A percentile compares a stretch with the other conserved stretches of the same genome.
These are phyloP conservation scores for Sicus ferrugineus DNA, from an alignment of 2,888 invertebrate species.

Conservation along the genomic window DNA sequence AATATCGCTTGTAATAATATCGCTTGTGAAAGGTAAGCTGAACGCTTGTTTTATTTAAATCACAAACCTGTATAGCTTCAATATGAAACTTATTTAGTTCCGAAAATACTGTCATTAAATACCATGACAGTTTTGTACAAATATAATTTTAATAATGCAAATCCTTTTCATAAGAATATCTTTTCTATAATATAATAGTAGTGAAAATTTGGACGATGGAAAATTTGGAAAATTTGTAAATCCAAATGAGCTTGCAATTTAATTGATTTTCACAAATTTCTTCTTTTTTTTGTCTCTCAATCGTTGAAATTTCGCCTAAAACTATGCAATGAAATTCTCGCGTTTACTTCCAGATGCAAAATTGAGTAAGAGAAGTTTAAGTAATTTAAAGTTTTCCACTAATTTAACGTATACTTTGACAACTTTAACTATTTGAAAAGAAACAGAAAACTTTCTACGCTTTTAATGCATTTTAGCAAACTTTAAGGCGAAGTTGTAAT, in stretches of 20 bases:
- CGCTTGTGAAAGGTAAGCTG: neutral
- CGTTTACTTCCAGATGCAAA: no score
- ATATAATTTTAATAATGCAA: neutral
- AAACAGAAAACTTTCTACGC: neutral
- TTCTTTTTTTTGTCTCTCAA: no score
- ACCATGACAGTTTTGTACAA: slow-evolving; percentile 34
- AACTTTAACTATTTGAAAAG: neutral
- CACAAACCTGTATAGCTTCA: neutral
- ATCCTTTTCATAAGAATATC: neutral
- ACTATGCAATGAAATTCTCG: no score
- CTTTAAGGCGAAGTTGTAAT: neutral
- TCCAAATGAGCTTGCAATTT: neutral
- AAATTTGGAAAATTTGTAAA: neutral
- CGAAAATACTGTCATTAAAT: slow-evolving; percentile 37
- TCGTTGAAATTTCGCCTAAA: no score
- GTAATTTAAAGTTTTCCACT: no score
- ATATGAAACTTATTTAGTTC: neutral
- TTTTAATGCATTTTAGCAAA: no score
- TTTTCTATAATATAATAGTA: neutral
- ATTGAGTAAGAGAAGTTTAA: no score
- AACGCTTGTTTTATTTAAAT: slow-evolving; percentile 19
- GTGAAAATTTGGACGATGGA: no score
- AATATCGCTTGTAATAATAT: slow-evolving; percentile 2
- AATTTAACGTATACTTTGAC: neutral
- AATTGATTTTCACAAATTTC: no score